Conservation (phyloP, 2,797 vertebrate genomes). For the Spatula versicolor region DNA sequence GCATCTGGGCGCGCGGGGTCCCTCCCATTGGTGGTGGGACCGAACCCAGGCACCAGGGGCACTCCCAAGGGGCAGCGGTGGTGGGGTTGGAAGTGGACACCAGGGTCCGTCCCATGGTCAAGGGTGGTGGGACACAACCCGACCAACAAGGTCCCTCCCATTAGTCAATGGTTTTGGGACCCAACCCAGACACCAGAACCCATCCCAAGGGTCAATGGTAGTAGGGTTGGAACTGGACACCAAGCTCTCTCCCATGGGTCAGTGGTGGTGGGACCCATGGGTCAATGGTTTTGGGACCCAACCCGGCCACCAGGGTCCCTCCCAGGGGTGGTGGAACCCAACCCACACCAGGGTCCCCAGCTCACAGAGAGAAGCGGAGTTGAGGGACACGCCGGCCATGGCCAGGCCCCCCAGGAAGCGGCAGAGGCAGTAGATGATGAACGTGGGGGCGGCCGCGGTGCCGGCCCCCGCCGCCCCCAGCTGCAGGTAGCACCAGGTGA, state of each 20-base stretch:
- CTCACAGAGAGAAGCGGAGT: slow-evolving; percentile 89
- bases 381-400: slow-evolving; percentile 86
- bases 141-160: no score
- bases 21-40: neutral
- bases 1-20: fast-evolving
- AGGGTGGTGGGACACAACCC: no score
- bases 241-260: neutral
- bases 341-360: neutral
- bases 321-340: neutral
- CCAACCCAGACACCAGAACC: no score
- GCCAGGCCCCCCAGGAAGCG: slow-evolving; percentile 87
- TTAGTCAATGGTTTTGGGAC: no score
- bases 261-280: fast-evolving
- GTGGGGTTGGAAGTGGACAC: no score
- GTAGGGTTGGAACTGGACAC: neutral
- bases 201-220: no score
- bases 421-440: slow-evolving; percentile 80
- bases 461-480: slow-evolving; percentile 84
- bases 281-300: fast-evolving
- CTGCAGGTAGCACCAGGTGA: slow-evolving; percentile 83
- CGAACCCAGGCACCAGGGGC: no score
- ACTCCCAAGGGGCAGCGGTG: no score
- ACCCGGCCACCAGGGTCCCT: neutral
- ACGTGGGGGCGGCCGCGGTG: slow-evolving; percentile 81
- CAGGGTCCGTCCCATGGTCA: no score